Percentiles rank a stretch among this genome's conserved stretches.
Conservation (phyloP, 2,113 vertebrate genomes). For the Ptychochromis oligacanthus region DNA sequence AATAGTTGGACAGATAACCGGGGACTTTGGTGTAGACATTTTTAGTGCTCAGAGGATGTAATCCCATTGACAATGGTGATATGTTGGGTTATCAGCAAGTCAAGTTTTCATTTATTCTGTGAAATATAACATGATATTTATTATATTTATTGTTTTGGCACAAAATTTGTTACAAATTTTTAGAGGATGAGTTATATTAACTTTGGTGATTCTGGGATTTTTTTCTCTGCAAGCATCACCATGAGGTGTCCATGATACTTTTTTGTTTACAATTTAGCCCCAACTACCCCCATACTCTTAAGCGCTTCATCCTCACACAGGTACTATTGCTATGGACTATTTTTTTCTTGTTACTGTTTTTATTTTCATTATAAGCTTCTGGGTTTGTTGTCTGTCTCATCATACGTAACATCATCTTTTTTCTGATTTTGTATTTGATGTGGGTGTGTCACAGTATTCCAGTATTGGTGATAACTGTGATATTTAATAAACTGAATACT, state of each 20-base stretch:
- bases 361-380: neutral
- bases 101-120: neutral
- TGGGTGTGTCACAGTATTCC: neutral
- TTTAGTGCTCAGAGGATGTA: neutral
- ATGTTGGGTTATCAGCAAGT: neutral
- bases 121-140: neutral
- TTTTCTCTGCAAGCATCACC: neutral
- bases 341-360: neutral
- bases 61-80: neutral
- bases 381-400: neutral
- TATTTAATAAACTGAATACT: neutral
- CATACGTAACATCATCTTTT: neutral
- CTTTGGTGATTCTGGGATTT: neutral
- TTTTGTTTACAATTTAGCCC: neutral
- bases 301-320: neutral
- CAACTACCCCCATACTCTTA: neutral
- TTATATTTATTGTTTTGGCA: neutral
- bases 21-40: neutral
- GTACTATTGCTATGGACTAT: neutral
- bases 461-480: neutral
- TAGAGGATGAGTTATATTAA: neutral
- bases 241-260: neutral
- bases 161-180: neutral
- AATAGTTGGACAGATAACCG: neutral
- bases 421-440: neutral